Conservation (phyloP, 2,888 invertebrate genomes). For the Cephus runcator region DNA sequence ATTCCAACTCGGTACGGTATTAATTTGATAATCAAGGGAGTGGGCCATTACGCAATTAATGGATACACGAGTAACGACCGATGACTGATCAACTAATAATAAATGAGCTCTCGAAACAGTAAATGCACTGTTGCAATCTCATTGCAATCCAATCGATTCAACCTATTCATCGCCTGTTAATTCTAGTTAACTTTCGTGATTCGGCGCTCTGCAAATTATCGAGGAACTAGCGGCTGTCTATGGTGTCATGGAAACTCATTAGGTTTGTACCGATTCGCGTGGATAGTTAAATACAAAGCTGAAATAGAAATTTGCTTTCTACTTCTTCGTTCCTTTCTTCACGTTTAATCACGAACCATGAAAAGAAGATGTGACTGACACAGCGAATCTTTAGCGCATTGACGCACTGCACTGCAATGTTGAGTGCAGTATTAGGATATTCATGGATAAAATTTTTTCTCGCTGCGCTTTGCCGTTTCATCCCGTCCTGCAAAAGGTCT, state of each 20-base stretch:
- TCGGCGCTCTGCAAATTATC: not conserved
- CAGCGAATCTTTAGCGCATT: conserved; percentile 26
- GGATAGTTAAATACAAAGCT: too few relatives aligned
- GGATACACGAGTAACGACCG: not conserved
- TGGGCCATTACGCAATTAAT: not conserved
- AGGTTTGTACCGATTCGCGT: not conserved
- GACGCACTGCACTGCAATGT: conserved; percentile 19
- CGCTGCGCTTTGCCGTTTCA: conserved; percentile 1
- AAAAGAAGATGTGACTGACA: not conserved
- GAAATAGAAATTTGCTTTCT: too few relatives aligned
- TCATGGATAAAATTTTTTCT: not conserved
- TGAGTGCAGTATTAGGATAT: not conserved
- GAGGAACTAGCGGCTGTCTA: not conserved
- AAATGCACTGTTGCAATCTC: not conserved
- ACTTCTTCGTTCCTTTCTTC: too few relatives aligned
- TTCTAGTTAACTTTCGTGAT: not conserved
- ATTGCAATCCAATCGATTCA: not conserved
- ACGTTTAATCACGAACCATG: not conserved
- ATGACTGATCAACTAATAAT: not conserved
- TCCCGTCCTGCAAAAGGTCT: conserved; percentile 8
- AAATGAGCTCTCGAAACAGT: not conserved
- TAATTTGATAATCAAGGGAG: not conserved
- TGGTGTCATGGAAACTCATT: not conserved
- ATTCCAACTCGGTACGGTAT: not conserved
- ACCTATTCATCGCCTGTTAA: not conserved